Evolutionary conservation across 2,888 invertebrate genomes (phyloP).

Genomic region (Cheilosia vulpina): DNA sequence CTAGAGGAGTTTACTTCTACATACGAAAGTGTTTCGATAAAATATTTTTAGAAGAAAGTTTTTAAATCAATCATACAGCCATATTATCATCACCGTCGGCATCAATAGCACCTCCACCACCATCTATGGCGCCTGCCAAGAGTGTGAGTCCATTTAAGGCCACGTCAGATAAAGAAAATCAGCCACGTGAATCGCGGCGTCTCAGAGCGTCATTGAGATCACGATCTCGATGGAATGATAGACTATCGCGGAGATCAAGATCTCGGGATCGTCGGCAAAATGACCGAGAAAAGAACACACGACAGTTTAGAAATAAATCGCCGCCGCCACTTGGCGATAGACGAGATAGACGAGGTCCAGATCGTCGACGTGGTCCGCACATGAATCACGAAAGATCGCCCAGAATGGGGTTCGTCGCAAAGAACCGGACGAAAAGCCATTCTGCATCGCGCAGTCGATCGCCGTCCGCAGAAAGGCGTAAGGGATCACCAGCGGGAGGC

Average conservation of each 20-base stretch:
- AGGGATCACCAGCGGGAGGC: constrained; percentile 57
- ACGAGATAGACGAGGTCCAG: constrained; percentile 78
- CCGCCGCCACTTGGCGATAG: constrained; percentile 84
- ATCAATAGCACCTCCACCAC: constrained; percentile 73
- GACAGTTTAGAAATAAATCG: constrained; percentile 89
- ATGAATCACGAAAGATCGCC: constrained; percentile 79
- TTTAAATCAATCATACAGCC: constrained; percentile 37
- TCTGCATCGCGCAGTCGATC: constrained; percentile 82
- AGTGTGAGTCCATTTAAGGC: constrained; percentile 78
- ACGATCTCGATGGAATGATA: constrained; percentile 87
- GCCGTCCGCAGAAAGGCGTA: constrained; percentile 79
- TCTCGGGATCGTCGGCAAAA: constrained; percentile 84
- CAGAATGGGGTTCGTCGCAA: constrained; percentile 73
- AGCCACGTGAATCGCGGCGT: constrained; percentile 82
- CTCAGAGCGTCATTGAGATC: constrained; percentile 84
- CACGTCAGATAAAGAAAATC: constrained; percentile 82
- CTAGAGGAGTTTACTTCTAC: too few species aligned
- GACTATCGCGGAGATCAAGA: constrained; percentile 85
- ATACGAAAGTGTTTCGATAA: too few species aligned
- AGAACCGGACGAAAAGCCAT: constrained; percentile 77
- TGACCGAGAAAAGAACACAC: constrained; percentile 83
- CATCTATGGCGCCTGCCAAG: constrained; percentile 55
- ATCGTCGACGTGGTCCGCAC: constrained; percentile 77
- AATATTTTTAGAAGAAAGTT: too few species aligned
- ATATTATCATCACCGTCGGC: constrained; percentile 52